Evolutionary conservation across 2,888 invertebrate species (phyloP), one percentile per base, ranked within the genome.

Genomic region (Andrena haemorrhoa): DNA sequence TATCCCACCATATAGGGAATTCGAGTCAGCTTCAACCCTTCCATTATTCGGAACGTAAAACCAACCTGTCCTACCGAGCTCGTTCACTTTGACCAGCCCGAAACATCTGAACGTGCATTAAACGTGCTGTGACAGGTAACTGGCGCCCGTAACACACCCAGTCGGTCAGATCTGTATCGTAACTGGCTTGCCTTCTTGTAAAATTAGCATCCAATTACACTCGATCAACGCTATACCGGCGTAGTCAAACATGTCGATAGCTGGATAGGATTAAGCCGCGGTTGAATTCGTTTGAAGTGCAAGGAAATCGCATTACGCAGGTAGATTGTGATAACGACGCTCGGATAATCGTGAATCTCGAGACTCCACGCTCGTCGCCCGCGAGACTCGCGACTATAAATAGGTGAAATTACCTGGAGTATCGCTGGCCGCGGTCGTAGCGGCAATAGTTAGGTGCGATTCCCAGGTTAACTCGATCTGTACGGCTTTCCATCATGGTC

Each of bases 401-500:
- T 75, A 35, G 72, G 75, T 72, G 64, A 81, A 76, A 81, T 81
- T 69, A 81, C 64, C 56, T 61, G 33, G 8, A 63, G 69, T 73
- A 82, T 81, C 82, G 76, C 7, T 47, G 12, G 26, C 10, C 61
- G 35, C 31, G 33, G 65, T 8, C 49, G 26, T 2, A 5, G 65
- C 75, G 26, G 56, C 56, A 60, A 81, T 65, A 69, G 75, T 81
- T 71, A 51, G 71, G 68, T 33, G 76, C 60, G 75, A 82, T 81
- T 82, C 61, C 69, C 33, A 20, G 73, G 56, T 83, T 76, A 82
- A 82, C 71, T 82, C 77, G 82, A 83, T 82, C 76, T 70, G 63
- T 41, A 82, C 82, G 82, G 72, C 73, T 82, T 82, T 82, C 82
- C 81, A 72, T 82, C 76, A 64, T 47, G 82, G 69, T 69, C 69